Conservation (phyloP, 2,797 vertebrate genomes). For the Masticophis lateralis region DNA sequence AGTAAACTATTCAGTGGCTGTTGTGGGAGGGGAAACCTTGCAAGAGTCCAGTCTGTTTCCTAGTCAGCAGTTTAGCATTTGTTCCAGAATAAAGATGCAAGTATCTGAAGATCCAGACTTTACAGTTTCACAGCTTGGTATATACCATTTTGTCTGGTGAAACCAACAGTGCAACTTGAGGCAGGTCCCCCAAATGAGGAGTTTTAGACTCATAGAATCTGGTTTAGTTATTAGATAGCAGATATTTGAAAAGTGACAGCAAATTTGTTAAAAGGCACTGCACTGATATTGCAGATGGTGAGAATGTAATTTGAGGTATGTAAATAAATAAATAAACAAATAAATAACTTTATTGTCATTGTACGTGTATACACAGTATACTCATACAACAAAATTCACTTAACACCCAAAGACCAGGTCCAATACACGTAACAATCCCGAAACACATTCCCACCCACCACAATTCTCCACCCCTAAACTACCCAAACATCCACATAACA, state of each 20-base stretch:
- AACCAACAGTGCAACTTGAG: not conserved
- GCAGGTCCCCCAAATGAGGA: not conserved
- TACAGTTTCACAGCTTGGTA: not conserved
- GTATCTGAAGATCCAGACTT: not conserved
- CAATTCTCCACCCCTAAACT: too few species aligned
- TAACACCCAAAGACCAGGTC: too few species aligned
- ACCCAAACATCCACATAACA: too few species aligned
- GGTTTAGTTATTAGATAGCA: not conserved
- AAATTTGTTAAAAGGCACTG: not conserved
- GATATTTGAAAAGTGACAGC: not conserved
- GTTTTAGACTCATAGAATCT: not conserved
- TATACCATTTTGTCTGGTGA: not conserved
- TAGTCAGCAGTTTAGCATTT: not conserved
- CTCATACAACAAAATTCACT: too few species aligned
- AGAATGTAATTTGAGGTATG: not conserved
- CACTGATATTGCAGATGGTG: not conserved
- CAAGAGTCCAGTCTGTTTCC: not conserved
- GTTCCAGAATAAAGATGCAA: not conserved
- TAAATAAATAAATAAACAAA: too few species aligned
- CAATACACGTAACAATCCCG: too few species aligned
- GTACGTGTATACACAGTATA: too few species aligned
- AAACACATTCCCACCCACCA: too few species aligned
- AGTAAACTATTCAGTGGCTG: not conserved
- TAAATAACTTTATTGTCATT: too few species aligned
- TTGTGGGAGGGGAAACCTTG: not conserved